Percentiles rank a stretch among this genome's conserved stretches.
phyloP scores from a whole-genome alignment of 2,888 invertebrate genomes.

The Drosophila prostipennis region DNA sequence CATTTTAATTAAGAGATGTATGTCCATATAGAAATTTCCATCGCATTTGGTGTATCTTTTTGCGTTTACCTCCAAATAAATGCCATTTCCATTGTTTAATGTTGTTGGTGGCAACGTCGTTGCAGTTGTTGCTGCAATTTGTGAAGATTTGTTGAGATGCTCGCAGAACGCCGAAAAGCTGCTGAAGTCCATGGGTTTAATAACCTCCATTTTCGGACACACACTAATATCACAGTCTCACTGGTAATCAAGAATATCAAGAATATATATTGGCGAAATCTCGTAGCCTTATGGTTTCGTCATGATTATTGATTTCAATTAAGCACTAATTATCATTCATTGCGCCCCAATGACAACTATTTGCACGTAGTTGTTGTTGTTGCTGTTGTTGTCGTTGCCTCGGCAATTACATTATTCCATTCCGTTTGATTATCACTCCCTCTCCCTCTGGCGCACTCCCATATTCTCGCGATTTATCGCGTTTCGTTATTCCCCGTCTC shows the following conservation, averaged over 20 bases:
- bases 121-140: slow-evolving; percentile 60
- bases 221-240: slow-evolving; percentile 47
- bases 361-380: slow-evolving; percentile 63
- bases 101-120: slow-evolving; percentile 49
- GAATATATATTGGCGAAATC: slow-evolving; percentile 25
- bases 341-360: slow-evolving; percentile 50
- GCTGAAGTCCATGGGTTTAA: slow-evolving; percentile 83
- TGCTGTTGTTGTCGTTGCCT: slow-evolving; percentile 45
- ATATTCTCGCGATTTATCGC: slow-evolving; percentile 54
- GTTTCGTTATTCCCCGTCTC: slow-evolving; percentile 34
- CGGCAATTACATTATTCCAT: slow-evolving; percentile 73
- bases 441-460: slow-evolving; percentile 36
- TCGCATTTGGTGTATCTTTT: slow-evolving; percentile 16
- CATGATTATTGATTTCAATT: slow-evolving; percentile 79
- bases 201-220: slow-evolving; percentile 80
- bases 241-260: slow-evolving; percentile 6
- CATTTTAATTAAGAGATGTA: slow-evolving; percentile 43
- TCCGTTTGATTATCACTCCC: slow-evolving; percentile 73
- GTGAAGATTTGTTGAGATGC: slow-evolving; percentile 81
- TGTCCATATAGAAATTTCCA: slow-evolving; percentile 60
- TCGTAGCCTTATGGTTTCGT: slow-evolving; percentile 58
- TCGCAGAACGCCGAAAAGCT: slow-evolving; percentile 82
- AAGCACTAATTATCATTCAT: slow-evolving; percentile 77
- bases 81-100: slow-evolving; percentile 80
- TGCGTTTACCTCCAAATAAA: slow-evolving; percentile 79